A percentile compares a stretch with the other conserved stretches of the same genome.
phyloP scores from a whole-genome alignment of 2,113 vertebrate species.

The Alligator sinensis region DNA sequence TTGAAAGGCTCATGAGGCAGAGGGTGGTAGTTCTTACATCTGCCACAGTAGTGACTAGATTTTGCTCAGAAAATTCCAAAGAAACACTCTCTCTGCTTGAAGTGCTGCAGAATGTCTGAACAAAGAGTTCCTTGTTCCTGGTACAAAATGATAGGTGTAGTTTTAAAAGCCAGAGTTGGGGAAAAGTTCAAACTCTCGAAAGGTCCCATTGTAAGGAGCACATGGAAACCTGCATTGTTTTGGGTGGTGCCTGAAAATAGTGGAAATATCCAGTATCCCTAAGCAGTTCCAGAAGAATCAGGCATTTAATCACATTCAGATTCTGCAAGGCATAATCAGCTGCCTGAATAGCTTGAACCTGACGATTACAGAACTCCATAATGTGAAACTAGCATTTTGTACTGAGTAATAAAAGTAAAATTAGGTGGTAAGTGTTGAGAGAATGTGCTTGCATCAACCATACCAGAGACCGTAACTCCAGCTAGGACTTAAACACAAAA shows the following conservation, averaged over 20 bases:
- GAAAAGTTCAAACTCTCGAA: conserved; percentile 24
- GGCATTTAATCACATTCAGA: not conserved
- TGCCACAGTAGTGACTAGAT: not conserved
- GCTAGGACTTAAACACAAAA: accelerated
- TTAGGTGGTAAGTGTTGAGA: not conserved
- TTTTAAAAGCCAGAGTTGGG: conserved; percentile 28
- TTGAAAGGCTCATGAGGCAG: not conserved
- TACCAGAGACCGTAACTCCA: not conserved
- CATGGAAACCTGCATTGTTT: conserved; percentile 26
- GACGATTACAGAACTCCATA: not conserved
- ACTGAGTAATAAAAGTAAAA: not conserved
- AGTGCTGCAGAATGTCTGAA: not conserved
- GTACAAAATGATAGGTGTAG: conserved; percentile 16
- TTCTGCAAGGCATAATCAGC: not conserved
- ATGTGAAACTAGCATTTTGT: conserved; percentile 8
- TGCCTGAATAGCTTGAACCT: conserved; percentile 23
- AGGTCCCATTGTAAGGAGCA: not conserved
- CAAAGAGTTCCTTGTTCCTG: conserved; percentile 61
- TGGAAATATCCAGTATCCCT: conserved; percentile 1
- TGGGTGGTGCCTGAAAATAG: not conserved
- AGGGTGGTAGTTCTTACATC: not conserved
- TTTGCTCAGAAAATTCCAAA: conserved; percentile 35
- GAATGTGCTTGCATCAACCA: not conserved
- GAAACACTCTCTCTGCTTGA: not conserved
- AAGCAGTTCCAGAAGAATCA: not conserved